Base-by-base conservation (phyloP, 2,113 vertebrate genomes). In the Halcyon senegalensis region DNA sequence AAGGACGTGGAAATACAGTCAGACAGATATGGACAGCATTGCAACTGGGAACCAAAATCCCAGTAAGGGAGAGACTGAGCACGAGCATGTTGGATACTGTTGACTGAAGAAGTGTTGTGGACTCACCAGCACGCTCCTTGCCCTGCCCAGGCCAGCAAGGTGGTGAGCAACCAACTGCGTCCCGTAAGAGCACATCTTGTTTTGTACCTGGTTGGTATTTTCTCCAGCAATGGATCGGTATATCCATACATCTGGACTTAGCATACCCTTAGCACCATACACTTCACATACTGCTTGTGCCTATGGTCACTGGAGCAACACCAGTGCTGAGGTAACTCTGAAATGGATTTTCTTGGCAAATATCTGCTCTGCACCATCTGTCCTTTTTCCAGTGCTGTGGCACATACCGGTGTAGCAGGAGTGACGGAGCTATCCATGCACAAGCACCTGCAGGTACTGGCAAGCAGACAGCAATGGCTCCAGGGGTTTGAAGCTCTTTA, bases 171-270 rank as follows among this genome's bases (percentile, higher is more conserved):
- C 48, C 50, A 80, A 33, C 63, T 11, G 28, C 0, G 0, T 37
- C 63, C 39, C 7, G 0, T 20, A 73, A 60, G n/a, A 70, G 35
- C 41, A 25, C 0, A 0, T 8, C 2, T 4, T 46, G 19, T 6
- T 85, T 83, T 82, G 13, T 68, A 68, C 30, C 63, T 28, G 25
- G 20, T 56, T 83, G 68, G 63, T 43, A 39, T 60, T 73, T 73
- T 51, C 30, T 62, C 37, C 59, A 43, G 72, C 56, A 80, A 86
- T 24, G 44, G 30, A 84, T 35, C 33, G 21, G 3, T 23, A 37
- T 13, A 27, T 60, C 56, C 31, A n/a, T 11, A 27, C 5, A 8
- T 16, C 35, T 48, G 60, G n/a, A 72, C 50, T 25, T 51, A 51
- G 24, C 50, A 51, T 51, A 48, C 48, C 19, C 48, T 48, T 23